phyloP scores from a whole-genome alignment of 2,113 vertebrate species.

The Platichthys flesus region DNA sequence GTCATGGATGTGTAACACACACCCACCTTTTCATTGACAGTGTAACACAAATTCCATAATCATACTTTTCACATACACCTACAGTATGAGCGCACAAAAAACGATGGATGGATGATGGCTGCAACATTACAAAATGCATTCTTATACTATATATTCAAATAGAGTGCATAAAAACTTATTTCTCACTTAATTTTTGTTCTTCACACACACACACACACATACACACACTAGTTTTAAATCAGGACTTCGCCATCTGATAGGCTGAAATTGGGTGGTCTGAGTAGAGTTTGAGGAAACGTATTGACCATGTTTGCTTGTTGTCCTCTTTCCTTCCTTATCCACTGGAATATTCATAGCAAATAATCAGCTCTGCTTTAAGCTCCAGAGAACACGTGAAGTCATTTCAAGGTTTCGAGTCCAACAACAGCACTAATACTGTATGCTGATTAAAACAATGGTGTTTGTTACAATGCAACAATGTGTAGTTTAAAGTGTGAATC shows the following conservation, averaged over 20 bases:
- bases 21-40: slow-evolving; percentile 11
- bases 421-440: background rate
- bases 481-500: slow-evolving; percentile 20
- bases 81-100: background rate
- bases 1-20: slow-evolving; percentile 14
- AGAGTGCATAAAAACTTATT: background rate
- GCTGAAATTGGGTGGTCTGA: background rate
- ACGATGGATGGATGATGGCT: background rate
- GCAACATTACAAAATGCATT: background rate
- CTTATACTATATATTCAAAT: background rate
- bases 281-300: background rate
- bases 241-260: background rate
- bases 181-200: background rate
- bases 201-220: background rate
- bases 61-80: slow-evolving; percentile 8
- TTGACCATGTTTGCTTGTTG: background rate
- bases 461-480: slow-evolving; percentile 2
- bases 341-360: background rate
- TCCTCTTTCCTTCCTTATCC: background rate
- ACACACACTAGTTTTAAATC: background rate
- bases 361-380: background rate
- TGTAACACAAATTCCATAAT: slow-evolving; percentile 1
- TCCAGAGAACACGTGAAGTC: background rate
- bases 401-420: slow-evolving; percentile 13
- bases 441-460: background rate